Evolutionary conservation across 2,797 vertebrate species (phyloP), one percentile per base, ranked within the genome.

Genomic region (Trichosurus vulpecula): DNA sequence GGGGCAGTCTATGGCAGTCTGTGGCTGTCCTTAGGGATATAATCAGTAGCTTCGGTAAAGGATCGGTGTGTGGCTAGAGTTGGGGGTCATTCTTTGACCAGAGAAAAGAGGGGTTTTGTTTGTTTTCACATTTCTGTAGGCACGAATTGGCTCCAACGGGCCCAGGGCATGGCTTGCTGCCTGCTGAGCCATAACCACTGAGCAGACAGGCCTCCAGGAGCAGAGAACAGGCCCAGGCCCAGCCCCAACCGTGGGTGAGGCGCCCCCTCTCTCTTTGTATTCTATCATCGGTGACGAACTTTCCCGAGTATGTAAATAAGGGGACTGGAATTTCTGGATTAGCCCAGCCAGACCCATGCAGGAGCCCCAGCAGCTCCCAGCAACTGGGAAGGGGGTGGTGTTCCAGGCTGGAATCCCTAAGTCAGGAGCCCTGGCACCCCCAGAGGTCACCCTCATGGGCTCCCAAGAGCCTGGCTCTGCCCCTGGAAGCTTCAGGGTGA

Each of bases 291-390:
- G 3, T 35, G 58, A 61, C 3, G 0, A 66, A n/a, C 35, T 66
- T n/a, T 66, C 35, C 31, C 35, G 58, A 16, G 31, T 6, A 13
- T 16, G 58, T 35, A 3, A 66, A 66, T 35, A 19, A n/a, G 61
- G 57, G 61, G 30, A n/a, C 31, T 29, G 58, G 66, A 74, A 74
- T 74, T 41, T 74, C 66, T 41, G 66, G 66, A 2, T 19, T 9
- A 9, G 8, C 19, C n/a, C n/a, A 25, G 66, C 6, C 0, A 2
- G 66, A 41, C 19, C 3, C 0, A 8, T 2, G n/a, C 30, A 9
- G n/a, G 66, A 25, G 8, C 12, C n/a, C 19, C n/a, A 25, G 66
- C 19, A 25, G 66, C 61, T 41, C 31, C 35, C 61, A 66, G 61
- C 3, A 66, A 10, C 35, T 6, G 5, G 35, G 61, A 66, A 14